Conservation (phyloP, 2,797 vertebrate genomes). For the Pachyuromys duprasi region DNA sequence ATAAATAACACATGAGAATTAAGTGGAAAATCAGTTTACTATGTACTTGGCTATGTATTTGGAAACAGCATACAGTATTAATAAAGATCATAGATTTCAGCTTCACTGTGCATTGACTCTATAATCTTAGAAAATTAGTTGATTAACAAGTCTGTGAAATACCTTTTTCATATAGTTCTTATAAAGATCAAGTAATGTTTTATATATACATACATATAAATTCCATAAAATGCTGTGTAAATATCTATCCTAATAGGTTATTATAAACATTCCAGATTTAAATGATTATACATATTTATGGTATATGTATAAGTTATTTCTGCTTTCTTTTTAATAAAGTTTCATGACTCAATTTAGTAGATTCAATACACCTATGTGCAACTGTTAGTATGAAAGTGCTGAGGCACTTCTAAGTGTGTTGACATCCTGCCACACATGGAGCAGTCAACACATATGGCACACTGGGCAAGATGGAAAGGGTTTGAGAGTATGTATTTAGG, state of each 20-base stretch:
- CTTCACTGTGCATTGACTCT: not conserved
- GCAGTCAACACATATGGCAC: not conserved
- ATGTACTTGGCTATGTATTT: not conserved
- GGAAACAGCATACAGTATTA: not conserved
- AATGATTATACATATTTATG: not conserved
- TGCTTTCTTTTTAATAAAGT: not conserved
- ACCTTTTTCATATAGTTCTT: not conserved
- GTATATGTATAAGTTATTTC: not conserved
- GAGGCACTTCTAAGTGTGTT: not conserved
- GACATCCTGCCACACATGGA: not conserved
- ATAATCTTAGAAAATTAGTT: not conserved
- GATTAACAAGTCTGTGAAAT: not conserved
- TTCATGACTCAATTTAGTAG: not conserved
- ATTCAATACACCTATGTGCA: not conserved
- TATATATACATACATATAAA: not conserved
- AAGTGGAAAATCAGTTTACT: not conserved
- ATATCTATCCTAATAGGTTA: not conserved
- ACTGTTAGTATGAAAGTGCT: not conserved
- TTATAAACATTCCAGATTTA: not conserved
- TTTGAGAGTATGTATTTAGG: not conserved
- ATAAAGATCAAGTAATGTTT: not conserved
- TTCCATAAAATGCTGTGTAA: not conserved
- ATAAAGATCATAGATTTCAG: not conserved
- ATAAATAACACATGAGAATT: slow-evolving; percentile 24
- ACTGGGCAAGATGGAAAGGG: not conserved